Evolutionary conservation across 1,140 invertebrate genomes (phyloP).

Genomic region (silkworm (Bombyx mori)): ASM3026992v2 NC_085118.1:12056001-12056500

Average conservation of each 20-base stretch:
- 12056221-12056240: slow-evolving; percentile 37
- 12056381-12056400: no score
- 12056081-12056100: background rate
- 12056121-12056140: slow-evolving; percentile 23
- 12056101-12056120: background rate
- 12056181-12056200: slow-evolving; percentile 60
- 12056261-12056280: slow-evolving; percentile 74
- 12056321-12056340: slow-evolving; percentile 71
- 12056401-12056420: no score
- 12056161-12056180: slow-evolving; percentile 58
- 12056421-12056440: no score
- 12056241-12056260: slow-evolving; percentile 72
- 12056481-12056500: no score
- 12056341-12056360: slow-evolving; percentile 55
- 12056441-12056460: no score
- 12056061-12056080: no score
- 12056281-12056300: slow-evolving; percentile 73
- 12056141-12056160: slow-evolving; percentile 41
- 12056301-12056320: slow-evolving; percentile 72
- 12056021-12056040: no score
- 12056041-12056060: no score
- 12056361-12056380: no score
- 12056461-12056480: no score
- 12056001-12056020: no score
- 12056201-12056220: slow-evolving; percentile 43